Base-by-base conservation (phyloP, 2,113 vertebrate genomes). In the Camelus bactrianus region DNA sequence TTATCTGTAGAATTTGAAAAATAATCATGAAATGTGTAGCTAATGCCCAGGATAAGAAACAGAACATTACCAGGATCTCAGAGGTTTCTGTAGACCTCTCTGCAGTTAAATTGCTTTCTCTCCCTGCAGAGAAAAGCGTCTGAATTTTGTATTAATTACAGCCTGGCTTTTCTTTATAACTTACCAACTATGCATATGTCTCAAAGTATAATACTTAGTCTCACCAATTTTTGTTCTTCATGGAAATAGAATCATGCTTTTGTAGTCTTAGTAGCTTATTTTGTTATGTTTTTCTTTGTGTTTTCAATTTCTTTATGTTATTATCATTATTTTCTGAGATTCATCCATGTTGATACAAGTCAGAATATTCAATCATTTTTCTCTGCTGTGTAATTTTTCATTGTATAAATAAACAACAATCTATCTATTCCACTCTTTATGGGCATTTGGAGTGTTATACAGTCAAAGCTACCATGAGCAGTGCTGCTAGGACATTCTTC, bases 1-100 rank as follows among this genome's bases (percentile, higher is more conserved):
- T 82, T 76, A 58, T 93, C 60, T 92, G 24, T 42, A 97, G 46
- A 87, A 50, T 77, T 89, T 95, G 42, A 19, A n/a, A 93, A 94
- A 83, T 94, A 85, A 70, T 46, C 46, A 90, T 65, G 72, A 96
- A 92, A 82, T 69, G 20, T 81, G 28, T 60, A 67, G 42, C 8
- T 54, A 80, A n/a, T 69, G 72, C 62, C 46, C 83, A 42, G n/a
- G 54, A 80, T 87, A 84, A 58, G 69, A 89, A 87, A 48, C 46
- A 94, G 81, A 91, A 54, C 20, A 16, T 58, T 93, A 48, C 16
- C 58, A 77, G 60, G 22, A 77, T 89, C 46, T 58, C 26, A 80
- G 52, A 89, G 35, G 80, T 24, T 92, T 70, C 90, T 70, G 79
- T 46, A 42, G 69, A 22, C 42, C 15, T 70, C 67, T 77, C 32